phyloP scores from a whole-genome alignment of 1,140 invertebrate genomes.

The Caerostris extrusa region DNA sequence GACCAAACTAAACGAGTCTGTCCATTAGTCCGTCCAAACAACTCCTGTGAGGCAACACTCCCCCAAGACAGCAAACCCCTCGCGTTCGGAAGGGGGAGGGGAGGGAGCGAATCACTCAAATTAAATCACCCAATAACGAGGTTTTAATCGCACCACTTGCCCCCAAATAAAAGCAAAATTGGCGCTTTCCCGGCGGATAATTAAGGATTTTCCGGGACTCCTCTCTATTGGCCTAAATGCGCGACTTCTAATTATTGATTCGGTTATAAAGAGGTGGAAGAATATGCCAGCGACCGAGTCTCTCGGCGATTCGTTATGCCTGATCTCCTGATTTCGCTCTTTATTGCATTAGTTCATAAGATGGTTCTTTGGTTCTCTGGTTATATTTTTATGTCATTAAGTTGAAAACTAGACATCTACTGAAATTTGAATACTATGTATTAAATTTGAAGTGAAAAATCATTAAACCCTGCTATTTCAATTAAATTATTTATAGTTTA shows the following conservation, averaged over 20 bases:
- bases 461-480: too few species aligned
- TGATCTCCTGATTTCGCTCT: not conserved
- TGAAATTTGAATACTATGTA: too few species aligned
- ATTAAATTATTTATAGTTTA: too few species aligned
- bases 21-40: too few species aligned
- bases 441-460: too few species aligned
- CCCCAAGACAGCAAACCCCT: not conserved
- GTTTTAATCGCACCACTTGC: slow-evolving; percentile 14
- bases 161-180: slow-evolving; percentile 33
- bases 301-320: not conserved
- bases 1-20: too few species aligned
- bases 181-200: slow-evolving; percentile 3
- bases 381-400: too few species aligned
- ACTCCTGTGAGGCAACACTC: too few species aligned
- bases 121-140: slow-evolving; percentile 29
- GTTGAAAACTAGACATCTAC: too few species aligned
- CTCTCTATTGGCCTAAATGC: not conserved
- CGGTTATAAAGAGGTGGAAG: slow-evolving; percentile 46
- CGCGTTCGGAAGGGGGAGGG: too few species aligned
- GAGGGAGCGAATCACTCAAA: not conserved
- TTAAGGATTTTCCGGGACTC: not conserved
- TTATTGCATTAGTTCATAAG: too few species aligned
- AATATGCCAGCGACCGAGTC: not conserved
- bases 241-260: slow-evolving; percentile 38
- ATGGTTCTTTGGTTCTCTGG: too few species aligned